Evolutionary conservation across 1,140 invertebrate species (phyloP).

Genomic region (Drosophila lacertosa): DNA sequence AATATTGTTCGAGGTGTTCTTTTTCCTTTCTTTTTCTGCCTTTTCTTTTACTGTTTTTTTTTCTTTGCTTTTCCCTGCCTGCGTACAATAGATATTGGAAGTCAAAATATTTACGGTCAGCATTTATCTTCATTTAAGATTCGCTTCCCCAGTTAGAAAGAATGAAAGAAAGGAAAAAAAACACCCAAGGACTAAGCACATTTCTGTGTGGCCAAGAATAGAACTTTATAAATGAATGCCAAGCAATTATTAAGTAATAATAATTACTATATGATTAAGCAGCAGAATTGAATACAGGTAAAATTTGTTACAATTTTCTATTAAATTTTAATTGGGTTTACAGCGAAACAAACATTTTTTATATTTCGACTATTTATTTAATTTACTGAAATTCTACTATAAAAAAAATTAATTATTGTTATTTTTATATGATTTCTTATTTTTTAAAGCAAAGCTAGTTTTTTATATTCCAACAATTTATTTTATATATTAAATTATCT

Average conservation of each 20-base stretch:
- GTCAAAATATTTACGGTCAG: slow-evolving; percentile 81
- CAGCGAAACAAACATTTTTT: too few species aligned
- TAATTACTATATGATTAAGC: not conserved
- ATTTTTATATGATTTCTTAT: too few species aligned
- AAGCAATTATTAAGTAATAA: slow-evolving; percentile 11
- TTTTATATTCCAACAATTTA: too few species aligned
- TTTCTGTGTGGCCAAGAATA: not conserved
- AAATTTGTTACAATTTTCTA: not conserved
- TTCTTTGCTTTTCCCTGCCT: slow-evolving; percentile 32
- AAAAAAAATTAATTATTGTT: too few species aligned
- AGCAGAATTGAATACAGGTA: too few species aligned
- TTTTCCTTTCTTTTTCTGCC: slow-evolving; percentile 43
- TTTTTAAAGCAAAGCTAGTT: too few species aligned
- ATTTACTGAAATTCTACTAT: too few species aligned
- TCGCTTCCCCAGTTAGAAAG: slow-evolving; percentile 18
- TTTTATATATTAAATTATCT: too few species aligned
- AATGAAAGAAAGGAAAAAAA: too few species aligned
- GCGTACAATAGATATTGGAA: slow-evolving; percentile 51
- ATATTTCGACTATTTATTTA: too few species aligned
- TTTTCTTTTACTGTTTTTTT: slow-evolving; percentile 33
- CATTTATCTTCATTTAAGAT: slow-evolving; percentile 67
- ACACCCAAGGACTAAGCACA: slow-evolving; percentile 25
- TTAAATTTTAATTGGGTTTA: not conserved
- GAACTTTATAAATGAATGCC: not conserved
- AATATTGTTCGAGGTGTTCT: slow-evolving; percentile 47